phyloP scores from a whole-genome alignment of 2,888 invertebrate species.

The Scotopteryx bipunctaria region DNA sequence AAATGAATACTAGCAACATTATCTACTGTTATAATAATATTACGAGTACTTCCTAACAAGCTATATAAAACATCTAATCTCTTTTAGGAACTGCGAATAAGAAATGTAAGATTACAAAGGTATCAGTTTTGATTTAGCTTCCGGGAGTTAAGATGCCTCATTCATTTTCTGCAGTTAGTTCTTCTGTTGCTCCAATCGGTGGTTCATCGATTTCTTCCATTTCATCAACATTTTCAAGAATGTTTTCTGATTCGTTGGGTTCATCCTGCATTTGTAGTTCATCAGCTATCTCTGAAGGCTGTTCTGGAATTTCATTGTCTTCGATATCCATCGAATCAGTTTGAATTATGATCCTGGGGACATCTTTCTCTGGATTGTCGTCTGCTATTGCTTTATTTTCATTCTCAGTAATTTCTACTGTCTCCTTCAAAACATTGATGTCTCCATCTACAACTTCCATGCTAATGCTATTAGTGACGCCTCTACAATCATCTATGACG shows the following conservation, averaged over 20 bases:
- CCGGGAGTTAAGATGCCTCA: background rate
- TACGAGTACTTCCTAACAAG: constrained; percentile 4
- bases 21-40: constrained; percentile 1
- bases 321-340: constrained; percentile 20
- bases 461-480: constrained; percentile 70
- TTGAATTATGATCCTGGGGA: constrained; percentile 30
- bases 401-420: constrained; percentile 57
- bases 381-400: constrained; percentile 34
- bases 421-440: constrained; percentile 65
- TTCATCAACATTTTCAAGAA: constrained; percentile 8
- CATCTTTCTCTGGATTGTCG: constrained; percentile 28
- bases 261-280: constrained; percentile 10
- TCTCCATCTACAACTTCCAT: constrained; percentile 73
- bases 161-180: constrained; percentile 4
- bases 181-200: background rate
- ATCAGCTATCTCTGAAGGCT: background rate
- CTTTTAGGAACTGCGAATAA: constrained; percentile 12
- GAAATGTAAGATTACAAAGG: background rate
- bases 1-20: background rate
- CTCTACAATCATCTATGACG: constrained; percentile 57
- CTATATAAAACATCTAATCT: constrained; percentile 12
- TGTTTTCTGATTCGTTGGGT: constrained; percentile 7
- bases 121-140: background rate
- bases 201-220: constrained; percentile 17
- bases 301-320: constrained; percentile 14